Evolutionary conservation across 2,888 invertebrate genomes (phyloP).

Genomic region (Junonia oenone): DNA sequence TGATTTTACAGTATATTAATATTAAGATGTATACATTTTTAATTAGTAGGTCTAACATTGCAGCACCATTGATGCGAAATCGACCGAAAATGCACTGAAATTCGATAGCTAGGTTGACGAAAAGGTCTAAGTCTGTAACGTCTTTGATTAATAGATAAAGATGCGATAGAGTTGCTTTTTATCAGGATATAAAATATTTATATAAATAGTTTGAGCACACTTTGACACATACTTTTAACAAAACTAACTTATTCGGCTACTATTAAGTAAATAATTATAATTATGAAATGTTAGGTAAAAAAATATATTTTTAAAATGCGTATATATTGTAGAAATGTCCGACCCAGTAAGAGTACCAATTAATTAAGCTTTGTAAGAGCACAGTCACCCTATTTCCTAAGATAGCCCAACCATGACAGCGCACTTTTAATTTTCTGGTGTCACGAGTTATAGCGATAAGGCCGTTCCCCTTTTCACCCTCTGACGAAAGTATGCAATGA

Average conservation of each 20-base stretch:
- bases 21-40: too few species aligned
- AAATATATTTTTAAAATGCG: background rate
- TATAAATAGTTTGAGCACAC: too few species aligned
- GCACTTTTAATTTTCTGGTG: constrained; percentile 76
- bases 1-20: too few species aligned
- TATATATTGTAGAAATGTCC: constrained; percentile 30
- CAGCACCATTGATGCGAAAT: too few species aligned
- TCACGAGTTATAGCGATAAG: constrained; percentile 70
- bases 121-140: too few species aligned
- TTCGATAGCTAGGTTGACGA: too few species aligned
- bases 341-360: constrained; percentile 50
- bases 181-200: too few species aligned
- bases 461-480: constrained; percentile 50
- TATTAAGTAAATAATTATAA: background rate
- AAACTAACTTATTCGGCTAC: too few species aligned
- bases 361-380: constrained; percentile 68
- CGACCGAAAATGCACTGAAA: too few species aligned
- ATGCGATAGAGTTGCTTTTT: too few species aligned
- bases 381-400: constrained; percentile 65
- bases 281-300: background rate
- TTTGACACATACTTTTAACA: background rate
- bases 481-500: constrained; percentile 60
- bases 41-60: too few species aligned
- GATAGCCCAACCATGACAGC: constrained; percentile 64
- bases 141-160: too few species aligned